phyloP scores from a whole-genome alignment of 2,797 vertebrate genomes.

The Vireo griseus region DNA sequence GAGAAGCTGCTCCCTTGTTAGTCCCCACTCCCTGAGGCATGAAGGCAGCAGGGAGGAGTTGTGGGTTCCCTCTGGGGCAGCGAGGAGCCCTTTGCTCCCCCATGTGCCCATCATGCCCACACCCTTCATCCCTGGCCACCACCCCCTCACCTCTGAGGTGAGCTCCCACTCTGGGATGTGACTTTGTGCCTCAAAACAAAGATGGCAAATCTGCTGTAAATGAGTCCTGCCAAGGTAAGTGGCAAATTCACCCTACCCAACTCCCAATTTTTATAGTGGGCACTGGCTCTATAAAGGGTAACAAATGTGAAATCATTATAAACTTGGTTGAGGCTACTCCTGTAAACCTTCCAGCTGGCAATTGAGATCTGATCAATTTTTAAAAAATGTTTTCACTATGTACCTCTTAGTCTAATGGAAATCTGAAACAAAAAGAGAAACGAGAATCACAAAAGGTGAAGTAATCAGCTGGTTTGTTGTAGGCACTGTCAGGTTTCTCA shows the following conservation, averaged over 20 bases:
- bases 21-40: fast-evolving
- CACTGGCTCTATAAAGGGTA: neutral
- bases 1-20: neutral
- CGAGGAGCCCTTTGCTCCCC: neutral
- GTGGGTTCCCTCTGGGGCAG: neutral
- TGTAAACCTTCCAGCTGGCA: neutral
- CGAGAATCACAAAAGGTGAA: neutral
- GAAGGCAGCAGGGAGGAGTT: neutral
- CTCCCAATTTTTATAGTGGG: neutral
- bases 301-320: neutral
- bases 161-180: neutral
- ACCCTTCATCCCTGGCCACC: neutral
- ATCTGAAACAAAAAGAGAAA: neutral
- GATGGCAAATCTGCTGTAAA: neutral
- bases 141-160: fast-evolving
- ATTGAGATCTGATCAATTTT: neutral
- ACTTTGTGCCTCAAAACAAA: neutral
- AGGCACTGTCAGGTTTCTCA: neutral
- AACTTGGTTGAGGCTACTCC: neutral
- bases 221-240: neutral
- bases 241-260: neutral
- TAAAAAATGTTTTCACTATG: neutral
- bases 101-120: neutral
- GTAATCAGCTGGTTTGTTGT: neutral
- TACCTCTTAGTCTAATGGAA: neutral